Conservation (phyloP, 2,797 vertebrate species). For the Lacerta viridis region DNA sequence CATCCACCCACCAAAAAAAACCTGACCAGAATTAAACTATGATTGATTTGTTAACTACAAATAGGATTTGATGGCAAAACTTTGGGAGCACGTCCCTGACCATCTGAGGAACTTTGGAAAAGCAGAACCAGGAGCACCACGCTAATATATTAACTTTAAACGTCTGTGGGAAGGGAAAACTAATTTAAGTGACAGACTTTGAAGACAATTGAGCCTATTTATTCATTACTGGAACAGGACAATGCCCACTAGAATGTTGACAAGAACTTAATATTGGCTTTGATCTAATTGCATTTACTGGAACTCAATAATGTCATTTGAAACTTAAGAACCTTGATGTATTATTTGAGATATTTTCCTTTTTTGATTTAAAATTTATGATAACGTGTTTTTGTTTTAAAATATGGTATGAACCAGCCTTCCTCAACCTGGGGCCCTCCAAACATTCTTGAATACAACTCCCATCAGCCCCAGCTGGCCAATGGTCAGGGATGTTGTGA, state of each 20-base stretch:
- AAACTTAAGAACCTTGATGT: not conserved
- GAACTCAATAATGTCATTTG: not conserved
- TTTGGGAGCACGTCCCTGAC: not conserved
- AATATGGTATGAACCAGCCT: not conserved
- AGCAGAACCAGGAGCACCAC: not conserved
- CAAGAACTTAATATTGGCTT: not conserved
- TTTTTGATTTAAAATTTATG: not conserved
- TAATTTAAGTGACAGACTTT: not conserved
- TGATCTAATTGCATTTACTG: slow-evolving; percentile 9
- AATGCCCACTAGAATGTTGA: not conserved
- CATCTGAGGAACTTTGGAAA: not conserved
- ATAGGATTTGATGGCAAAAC: not conserved
- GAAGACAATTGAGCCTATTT: not conserved
- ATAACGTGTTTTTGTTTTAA: not conserved
- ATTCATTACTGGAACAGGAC: not conserved
- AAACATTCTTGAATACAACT: no score
- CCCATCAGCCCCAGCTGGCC: no score
- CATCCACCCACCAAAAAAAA: not conserved
- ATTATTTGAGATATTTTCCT: not conserved
- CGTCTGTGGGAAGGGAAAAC: not conserved
- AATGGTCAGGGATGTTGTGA: no score
- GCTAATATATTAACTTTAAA: not conserved
- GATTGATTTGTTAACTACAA: not conserved
- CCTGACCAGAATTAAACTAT: no score
- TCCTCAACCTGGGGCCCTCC: no score